These are phyloP conservation scores for Dasyprocta punctata DNA, from an alignment of 2,113 vertebrate species.

Conservation along the genomic window DNA sequence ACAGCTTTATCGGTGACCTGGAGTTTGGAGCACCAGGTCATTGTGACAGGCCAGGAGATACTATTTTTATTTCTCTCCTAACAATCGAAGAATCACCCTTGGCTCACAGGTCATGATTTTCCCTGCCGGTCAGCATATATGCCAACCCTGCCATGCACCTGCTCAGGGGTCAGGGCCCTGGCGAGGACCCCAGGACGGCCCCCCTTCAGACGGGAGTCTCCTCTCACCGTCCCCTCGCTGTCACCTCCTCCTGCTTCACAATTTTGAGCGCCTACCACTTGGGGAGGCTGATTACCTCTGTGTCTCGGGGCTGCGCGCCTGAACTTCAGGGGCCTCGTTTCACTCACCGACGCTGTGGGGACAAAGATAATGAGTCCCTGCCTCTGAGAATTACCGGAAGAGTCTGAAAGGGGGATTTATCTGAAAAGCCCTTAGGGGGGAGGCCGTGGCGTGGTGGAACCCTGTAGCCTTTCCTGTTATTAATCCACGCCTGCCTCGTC, in stretches of 20 bases:
- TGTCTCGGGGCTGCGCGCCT: neutral
- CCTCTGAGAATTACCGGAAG: neutral
- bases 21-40: neutral
- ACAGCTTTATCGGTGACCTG: too few species aligned
- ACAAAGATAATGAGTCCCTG: neutral
- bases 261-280: accelerated
- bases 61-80: neutral
- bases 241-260: neutral
- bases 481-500: accelerated
- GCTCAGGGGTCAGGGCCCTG: accelerated
- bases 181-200: too few species aligned
- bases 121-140: neutral
- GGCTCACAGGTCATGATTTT: neutral
- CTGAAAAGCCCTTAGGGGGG: neutral
- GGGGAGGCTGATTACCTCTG: accelerated
- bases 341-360: too few species aligned
- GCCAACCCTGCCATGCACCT: neutral
- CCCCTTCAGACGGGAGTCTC: accelerated
- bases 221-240: accelerated
- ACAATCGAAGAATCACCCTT: neutral
- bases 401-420: neutral
- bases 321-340: too few species aligned
- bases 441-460: accelerated
- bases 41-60: neutral
- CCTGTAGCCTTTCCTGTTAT: accelerated